Percentiles rank a stretch among this genome's conserved stretches.
Evolutionary conservation across 2,888 invertebrate genomes (phyloP).

Genomic region (Phalangium opilio): DNA sequence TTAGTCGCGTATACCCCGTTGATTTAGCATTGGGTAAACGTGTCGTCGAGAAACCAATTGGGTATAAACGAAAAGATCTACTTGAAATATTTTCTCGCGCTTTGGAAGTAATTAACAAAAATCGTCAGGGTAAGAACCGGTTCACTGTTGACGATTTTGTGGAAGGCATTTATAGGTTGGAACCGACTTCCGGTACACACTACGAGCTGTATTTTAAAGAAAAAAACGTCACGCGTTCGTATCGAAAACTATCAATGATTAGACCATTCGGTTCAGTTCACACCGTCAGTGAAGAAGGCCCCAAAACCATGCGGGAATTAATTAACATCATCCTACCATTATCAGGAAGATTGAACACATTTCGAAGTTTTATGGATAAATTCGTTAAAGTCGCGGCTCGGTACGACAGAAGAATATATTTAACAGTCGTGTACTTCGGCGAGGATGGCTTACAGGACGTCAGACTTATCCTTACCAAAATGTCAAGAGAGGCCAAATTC

Average conservation of each 20-base stretch:
- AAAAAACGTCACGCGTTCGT: constrained; percentile 28
- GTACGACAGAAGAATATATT: neutral
- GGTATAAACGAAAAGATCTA: constrained; percentile 53
- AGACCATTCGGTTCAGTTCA: constrained; percentile 47
- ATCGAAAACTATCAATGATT: constrained; percentile 43
- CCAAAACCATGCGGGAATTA: neutral
- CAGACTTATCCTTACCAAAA: neutral
- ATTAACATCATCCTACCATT: constrained; percentile 4
- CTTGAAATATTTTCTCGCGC: constrained; percentile 49
- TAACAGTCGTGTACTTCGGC: constrained; percentile 1
- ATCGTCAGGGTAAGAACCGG: constrained; percentile 24
- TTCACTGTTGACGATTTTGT: constrained; percentile 54
- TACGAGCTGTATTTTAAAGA: constrained; percentile 56
- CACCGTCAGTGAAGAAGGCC: constrained; percentile 2
- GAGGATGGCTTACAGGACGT: neutral
- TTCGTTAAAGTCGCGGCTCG: neutral
- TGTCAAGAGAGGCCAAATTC: neutral
- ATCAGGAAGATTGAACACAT: constrained; percentile 3
- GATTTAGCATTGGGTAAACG: constrained; percentile 56
- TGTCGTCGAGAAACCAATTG: constrained; percentile 61
- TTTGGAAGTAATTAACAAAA: constrained; percentile 40
- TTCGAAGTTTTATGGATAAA: no score
- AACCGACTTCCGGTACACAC: constrained; percentile 56
- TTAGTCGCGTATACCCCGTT: constrained; percentile 49
- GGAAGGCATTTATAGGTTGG: constrained; percentile 54